These are phyloP conservation scores for Drosophila mayaguana DNA, from an alignment of 2,888 invertebrate species.

Conservation along the genomic window DNA sequence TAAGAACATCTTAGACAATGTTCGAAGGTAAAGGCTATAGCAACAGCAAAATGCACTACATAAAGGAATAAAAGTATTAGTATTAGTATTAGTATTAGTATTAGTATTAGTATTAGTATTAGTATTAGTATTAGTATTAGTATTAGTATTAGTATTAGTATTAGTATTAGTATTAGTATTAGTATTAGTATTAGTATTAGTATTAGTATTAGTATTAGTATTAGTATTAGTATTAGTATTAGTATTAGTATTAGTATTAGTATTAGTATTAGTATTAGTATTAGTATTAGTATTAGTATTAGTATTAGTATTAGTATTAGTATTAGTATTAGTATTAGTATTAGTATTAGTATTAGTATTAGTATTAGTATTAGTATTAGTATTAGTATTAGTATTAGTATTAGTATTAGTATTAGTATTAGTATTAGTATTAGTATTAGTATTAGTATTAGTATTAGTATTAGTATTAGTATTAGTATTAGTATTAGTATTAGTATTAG, in stretches of 20 bases:
- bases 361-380: background rate
- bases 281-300: background rate
- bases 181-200: background rate
- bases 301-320: background rate
- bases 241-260: background rate
- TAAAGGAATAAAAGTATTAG: background rate
- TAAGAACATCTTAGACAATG: conserved; percentile 55
- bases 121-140: background rate
- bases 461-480: background rate
- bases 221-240: background rate
- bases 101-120: background rate
- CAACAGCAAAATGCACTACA: background rate
- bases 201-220: background rate
- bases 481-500: background rate
- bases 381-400: background rate
- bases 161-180: background rate
- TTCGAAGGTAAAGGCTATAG: conserved; percentile 1
- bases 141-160: background rate
- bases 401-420: background rate
- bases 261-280: background rate
- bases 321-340: background rate
- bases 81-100: background rate
- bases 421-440: background rate
- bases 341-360: background rate
- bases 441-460: background rate